These are phyloP conservation scores for Scarus forsteni DNA, from an alignment of 2,797 vertebrate genomes.

Conservation along the genomic window DNA sequence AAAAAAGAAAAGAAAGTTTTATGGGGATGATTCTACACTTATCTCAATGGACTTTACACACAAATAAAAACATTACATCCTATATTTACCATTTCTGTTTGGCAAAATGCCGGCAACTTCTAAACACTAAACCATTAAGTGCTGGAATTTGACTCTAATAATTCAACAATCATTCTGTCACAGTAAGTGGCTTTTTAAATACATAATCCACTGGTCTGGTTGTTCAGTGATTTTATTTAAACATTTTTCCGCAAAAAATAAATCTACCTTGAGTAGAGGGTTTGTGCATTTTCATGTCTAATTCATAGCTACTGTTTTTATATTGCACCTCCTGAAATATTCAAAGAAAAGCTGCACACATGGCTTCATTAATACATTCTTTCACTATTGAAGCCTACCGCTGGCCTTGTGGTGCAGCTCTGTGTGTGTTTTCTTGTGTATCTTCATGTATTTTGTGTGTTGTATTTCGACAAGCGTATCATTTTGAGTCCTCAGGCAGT, in stretches of 20 bases:
- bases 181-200: too few relatives aligned
- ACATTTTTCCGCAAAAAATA: background rate
- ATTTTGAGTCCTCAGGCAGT: constrained; percentile 12
- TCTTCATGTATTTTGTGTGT: constrained; percentile 7
- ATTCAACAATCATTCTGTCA: too few relatives aligned
- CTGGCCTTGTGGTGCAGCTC: background rate
- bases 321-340: background rate
- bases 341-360: constrained; percentile 6
- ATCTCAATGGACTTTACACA: too few relatives aligned
- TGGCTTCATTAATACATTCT: background rate
- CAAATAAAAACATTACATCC: too few relatives aligned
- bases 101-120: too few relatives aligned
- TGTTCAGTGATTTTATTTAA: too few relatives aligned
- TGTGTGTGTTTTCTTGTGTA: background rate
- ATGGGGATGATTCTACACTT: too few relatives aligned
- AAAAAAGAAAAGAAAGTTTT: too few relatives aligned
- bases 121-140: too few relatives aligned
- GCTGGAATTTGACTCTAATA: too few relatives aligned
- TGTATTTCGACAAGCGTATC: background rate
- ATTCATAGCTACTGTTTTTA: constrained; percentile 5
- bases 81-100: too few relatives aligned
- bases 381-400: background rate
- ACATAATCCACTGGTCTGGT: too few relatives aligned
- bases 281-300: background rate
- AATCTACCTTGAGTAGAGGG: background rate